Conservation (phyloP, 2,888 invertebrate species). For the Brassicogethes aeneus region DNA sequence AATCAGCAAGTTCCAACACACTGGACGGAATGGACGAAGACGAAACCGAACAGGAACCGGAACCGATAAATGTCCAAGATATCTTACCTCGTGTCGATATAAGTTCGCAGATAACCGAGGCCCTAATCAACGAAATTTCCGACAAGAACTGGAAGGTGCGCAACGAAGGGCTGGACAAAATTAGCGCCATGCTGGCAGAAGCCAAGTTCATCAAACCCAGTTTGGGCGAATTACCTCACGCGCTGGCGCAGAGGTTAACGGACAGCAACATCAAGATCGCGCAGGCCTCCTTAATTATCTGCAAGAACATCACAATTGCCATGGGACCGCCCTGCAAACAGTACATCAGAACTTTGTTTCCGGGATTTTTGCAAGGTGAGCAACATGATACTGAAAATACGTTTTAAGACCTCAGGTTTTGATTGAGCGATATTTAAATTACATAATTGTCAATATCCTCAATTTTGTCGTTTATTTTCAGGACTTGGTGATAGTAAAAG, state of each 20-base stretch:
- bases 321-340: constrained; percentile 76
- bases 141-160: constrained; percentile 88
- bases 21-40: constrained; percentile 41
- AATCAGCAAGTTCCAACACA: constrained; percentile 49
- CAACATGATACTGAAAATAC: too few relatives aligned
- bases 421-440: too few relatives aligned
- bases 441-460: too few relatives aligned
- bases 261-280: constrained; percentile 93
- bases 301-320: constrained; percentile 69
- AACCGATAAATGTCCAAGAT: constrained; percentile 54
- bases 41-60: constrained; percentile 38
- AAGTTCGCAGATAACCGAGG: constrained; percentile 71
- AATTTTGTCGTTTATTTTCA: too few relatives aligned
- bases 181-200: constrained; percentile 61
- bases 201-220: constrained; percentile 74
- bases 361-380: constrained; percentile 77
- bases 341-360: constrained; percentile 73
- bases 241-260: constrained; percentile 64
- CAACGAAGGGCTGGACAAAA: constrained; percentile 65
- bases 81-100: constrained; percentile 71
- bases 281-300: constrained; percentile 72
- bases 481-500: constrained; percentile 64
- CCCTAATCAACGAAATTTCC: constrained; percentile 67
- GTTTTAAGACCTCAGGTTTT: too few relatives aligned
- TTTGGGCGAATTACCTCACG: constrained; percentile 77